Evolutionary conservation across 2,888 invertebrate genomes (phyloP).

Genomic region (Nezara viridula): DNA sequence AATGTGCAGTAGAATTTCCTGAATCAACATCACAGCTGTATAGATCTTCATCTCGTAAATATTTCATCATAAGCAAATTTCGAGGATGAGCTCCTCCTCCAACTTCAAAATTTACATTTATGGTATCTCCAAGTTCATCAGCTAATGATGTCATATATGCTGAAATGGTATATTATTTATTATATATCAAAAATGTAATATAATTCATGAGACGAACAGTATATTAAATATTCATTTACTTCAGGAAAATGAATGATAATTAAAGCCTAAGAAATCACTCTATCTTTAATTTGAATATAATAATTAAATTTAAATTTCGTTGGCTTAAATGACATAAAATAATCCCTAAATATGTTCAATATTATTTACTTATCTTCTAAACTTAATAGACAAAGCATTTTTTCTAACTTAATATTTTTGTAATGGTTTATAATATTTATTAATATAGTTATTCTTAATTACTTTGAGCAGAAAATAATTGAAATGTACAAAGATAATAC

Average conservation of each 20-base stretch:
- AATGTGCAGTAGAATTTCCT: conserved; percentile 92
- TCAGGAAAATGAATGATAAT: not conserved
- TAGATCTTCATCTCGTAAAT: conserved; percentile 83
- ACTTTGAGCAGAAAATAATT: too few relatives aligned
- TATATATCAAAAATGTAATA: not conserved
- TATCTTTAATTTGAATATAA: not conserved
- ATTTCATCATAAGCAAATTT: conserved; percentile 80
- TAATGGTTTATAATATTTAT: too few relatives aligned
- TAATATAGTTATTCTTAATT: too few relatives aligned
- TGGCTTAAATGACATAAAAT: not conserved
- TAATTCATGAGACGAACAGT: too few relatives aligned
- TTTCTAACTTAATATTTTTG: too few relatives aligned
- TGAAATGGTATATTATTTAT: conserved; percentile 30
- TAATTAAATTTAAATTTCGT: not conserved
- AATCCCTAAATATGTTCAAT: not conserved
- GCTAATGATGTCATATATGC: conserved; percentile 65
- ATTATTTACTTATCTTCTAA: not conserved
- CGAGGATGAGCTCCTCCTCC: conserved; percentile 64
- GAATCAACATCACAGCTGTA: conserved; percentile 85
- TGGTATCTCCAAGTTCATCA: conserved; percentile 66
- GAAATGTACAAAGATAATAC: too few relatives aligned
- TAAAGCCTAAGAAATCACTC: not conserved
- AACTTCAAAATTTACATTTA: conserved; percentile 67
- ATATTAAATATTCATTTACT: not conserved
- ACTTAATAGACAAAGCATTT: too few relatives aligned